Conservation (phyloP, 2,113 vertebrate genomes). For the Sinocyclocheilus anophthalmus region DNA sequence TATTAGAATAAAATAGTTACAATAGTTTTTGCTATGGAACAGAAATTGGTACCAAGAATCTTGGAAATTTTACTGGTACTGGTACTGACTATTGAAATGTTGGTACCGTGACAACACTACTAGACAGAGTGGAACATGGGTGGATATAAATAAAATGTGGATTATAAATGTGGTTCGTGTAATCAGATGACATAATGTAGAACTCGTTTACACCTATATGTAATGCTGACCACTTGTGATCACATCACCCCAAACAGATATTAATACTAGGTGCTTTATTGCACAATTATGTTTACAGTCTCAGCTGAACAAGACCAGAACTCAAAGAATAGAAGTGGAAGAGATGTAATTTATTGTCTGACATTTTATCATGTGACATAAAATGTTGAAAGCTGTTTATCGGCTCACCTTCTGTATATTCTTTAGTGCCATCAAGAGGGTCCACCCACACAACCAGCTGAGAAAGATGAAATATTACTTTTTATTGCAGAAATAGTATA, state of each 20-base stretch:
- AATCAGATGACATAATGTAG: neutral
- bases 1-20: no score
- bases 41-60: no score
- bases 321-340: neutral
- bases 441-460: conserved; percentile 98
- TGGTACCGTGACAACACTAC: no score
- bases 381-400: neutral
- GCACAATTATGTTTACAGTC: neutral
- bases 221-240: neutral
- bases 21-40: no score
- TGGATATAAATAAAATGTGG: no score
- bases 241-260: neutral
- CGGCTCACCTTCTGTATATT: conserved; percentile 93
- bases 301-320: neutral
- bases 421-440: conserved; percentile 96
- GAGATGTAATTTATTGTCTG: no score
- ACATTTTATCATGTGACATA: no score
- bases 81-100: no score
- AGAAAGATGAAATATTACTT: no score
- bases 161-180: neutral
- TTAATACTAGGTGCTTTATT: neutral
- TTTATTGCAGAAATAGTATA: neutral
- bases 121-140: no score
- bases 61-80: no score
- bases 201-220: no score